phyloP scores from a whole-genome alignment of 2,113 vertebrate genomes.

The Catharus fuscescens region DNA sequence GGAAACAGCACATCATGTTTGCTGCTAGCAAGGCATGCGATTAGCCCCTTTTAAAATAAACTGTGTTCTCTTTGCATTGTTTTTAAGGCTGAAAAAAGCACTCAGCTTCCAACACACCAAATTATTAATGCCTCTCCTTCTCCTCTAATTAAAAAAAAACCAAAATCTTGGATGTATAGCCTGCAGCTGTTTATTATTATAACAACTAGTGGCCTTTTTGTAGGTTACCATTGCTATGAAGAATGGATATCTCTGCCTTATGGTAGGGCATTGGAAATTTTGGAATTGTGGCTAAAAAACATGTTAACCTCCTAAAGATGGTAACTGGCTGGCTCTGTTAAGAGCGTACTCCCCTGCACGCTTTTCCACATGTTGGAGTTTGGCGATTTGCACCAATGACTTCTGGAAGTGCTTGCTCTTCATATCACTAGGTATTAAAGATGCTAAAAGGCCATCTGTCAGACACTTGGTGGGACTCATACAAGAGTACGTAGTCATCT shows the following conservation, averaged over 20 bases:
- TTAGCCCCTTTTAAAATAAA: conserved; percentile 71
- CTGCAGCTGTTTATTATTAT: background rate
- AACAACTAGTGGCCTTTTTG: background rate
- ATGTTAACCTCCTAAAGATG: background rate
- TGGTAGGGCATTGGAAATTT: background rate
- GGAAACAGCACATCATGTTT: conserved; percentile 75
- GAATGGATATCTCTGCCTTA: background rate
- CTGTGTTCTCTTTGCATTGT: conserved; percentile 37
- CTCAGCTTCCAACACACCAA: background rate
- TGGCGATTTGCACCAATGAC: background rate
- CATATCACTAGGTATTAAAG: background rate
- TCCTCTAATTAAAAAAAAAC: background rate
- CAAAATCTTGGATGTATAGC: background rate
- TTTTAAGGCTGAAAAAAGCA: conserved; percentile 16
- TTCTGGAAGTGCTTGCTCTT: background rate
- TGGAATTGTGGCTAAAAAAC: background rate
- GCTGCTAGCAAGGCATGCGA: conserved; percentile 62
- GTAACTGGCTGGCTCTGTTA: background rate
- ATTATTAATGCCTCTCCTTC: background rate
- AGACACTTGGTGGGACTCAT: background rate
- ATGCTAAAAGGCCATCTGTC: background rate
- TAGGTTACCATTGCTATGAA: background rate
- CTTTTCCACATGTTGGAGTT: background rate
- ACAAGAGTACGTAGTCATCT: rapidly evolving
- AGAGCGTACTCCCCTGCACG: background rate